Base-by-base conservation (phyloP, 2,888 invertebrate species). In the Orthonychiurus folsomi region DNA sequence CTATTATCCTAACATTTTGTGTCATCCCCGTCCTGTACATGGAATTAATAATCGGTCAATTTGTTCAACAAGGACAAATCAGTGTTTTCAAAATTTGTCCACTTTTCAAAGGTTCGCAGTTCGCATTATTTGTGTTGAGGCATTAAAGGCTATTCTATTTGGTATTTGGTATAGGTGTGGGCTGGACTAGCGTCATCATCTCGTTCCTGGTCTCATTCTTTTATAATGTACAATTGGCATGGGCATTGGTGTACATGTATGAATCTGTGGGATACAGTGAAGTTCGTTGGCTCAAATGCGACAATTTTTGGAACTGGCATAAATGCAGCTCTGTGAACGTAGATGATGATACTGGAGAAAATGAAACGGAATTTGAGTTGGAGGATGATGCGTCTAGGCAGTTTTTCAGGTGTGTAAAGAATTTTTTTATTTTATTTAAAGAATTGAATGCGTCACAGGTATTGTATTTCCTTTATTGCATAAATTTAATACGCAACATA, bases 31-130 rank as follows among this genome's bases (percentile, higher is more conserved):
- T 87, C 56, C 87, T 87, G 78, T 87, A 86, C 77, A 86, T 87
- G 86, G 87, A 87, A 76, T 78, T 87, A 61, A 84, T 86, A 59
- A 78, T 87, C 37, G 87, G 87, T 1, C 87, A 87, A 76, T 87
- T 85, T 78, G 85, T 86, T 76, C 78, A 86, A 62, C 85, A 86
- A 75, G 87, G 87, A 21, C 86, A 87, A 23, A 84, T 87, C 66
- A 86, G 85, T 28, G 77, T 89, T n/a, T 89, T 89, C 89, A 85
- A 85, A 75, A 87, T 89, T 75, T 87, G 87, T 73, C 89, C 89
- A 26, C 20, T 59, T 9, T 59, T 59, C 50, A 47, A 47, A 59
- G 59, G 59, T 21, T 20, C n/a, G n/a, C n/a, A n/a, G n/a, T n/a
- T 15, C 12, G 12, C 48, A 15, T 47, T 15, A 12, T 15, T n/a